These are phyloP conservation scores for Thumatha senex DNA, from an alignment of 2,888 invertebrate genomes.

Conservation along the genomic window DNA sequence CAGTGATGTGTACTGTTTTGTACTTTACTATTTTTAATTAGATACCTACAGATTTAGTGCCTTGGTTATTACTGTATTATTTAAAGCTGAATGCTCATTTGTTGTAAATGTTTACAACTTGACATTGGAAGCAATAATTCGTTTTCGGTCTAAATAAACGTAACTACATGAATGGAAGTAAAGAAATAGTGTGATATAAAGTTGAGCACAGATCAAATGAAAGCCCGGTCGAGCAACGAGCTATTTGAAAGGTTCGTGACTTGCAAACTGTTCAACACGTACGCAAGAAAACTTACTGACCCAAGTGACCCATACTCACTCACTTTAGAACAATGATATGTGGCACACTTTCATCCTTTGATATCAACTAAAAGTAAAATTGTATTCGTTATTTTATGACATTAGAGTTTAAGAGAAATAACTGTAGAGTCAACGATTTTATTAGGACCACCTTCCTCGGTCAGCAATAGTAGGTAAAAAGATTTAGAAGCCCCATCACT, in stretches of 20 bases:
- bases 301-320: slow-evolving; percentile 11
- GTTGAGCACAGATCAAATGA: slow-evolving; percentile 21
- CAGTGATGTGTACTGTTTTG: no score
- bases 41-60: no score
- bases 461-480: no score
- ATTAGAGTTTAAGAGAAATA: no score
- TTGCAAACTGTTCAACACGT: slow-evolving; percentile 17
- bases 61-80: no score
- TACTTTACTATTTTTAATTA: no score
- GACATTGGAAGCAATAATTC: background rate
- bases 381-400: no score
- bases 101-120: no score
- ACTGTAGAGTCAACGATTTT: no score
- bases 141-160: background rate
- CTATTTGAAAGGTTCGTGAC: slow-evolving; percentile 20
- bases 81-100: no score
- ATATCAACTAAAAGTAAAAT: background rate
- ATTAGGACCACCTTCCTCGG: no score
- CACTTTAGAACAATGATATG: slow-evolving; percentile 15
- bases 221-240: slow-evolving; percentile 20
- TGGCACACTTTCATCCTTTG: slow-evolving; percentile 6
- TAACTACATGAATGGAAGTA: slow-evolving; percentile 13
- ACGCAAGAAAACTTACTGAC: slow-evolving; percentile 25
- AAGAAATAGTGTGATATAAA: slow-evolving; percentile 6
- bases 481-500: no score